Percentiles rank a stretch among this genome's conserved stretches.
Conservation (phyloP, 2,113 vertebrate genomes). For the Python bivittatus region DNA sequence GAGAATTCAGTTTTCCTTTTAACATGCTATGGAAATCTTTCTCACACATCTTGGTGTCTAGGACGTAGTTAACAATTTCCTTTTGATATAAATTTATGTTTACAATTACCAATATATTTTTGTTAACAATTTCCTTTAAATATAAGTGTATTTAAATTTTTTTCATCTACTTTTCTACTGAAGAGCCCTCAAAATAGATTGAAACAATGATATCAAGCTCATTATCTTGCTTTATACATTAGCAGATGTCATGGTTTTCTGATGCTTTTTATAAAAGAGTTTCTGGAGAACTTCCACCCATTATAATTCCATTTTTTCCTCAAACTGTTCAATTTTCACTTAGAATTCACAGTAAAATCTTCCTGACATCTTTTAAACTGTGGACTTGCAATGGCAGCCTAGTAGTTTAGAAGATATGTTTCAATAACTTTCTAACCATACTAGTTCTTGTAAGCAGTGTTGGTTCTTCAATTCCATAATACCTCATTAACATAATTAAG, state of each 20-base stretch:
- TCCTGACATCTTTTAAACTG: not conserved
- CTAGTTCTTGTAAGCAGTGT: not conserved
- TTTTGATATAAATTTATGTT: not conserved
- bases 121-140: not conserved
- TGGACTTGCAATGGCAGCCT: not conserved
- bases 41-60: not conserved
- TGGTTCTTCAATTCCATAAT: not conserved
- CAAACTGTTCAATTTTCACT: not conserved
- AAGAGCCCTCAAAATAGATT: not conserved
- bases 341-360: not conserved
- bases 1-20: not conserved
- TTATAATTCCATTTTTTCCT: not conserved
- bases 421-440: not conserved
- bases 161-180: not conserved
- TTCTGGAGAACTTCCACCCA: not conserved
- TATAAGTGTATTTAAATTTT: not conserved
- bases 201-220: not conserved
- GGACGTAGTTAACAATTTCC: not conserved
- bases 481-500: not conserved
- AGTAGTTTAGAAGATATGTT: not conserved
- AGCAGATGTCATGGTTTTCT: not conserved
- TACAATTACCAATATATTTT: not conserved
- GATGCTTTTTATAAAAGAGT: not conserved
- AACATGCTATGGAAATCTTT: not conserved
- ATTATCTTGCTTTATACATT: not conserved